A percentile compares a stretch with the other conserved stretches of the same genome.
Evolutionary conservation across 2,888 invertebrate genomes (phyloP).

Genomic region (Lampropteryx suffumata): DNA sequence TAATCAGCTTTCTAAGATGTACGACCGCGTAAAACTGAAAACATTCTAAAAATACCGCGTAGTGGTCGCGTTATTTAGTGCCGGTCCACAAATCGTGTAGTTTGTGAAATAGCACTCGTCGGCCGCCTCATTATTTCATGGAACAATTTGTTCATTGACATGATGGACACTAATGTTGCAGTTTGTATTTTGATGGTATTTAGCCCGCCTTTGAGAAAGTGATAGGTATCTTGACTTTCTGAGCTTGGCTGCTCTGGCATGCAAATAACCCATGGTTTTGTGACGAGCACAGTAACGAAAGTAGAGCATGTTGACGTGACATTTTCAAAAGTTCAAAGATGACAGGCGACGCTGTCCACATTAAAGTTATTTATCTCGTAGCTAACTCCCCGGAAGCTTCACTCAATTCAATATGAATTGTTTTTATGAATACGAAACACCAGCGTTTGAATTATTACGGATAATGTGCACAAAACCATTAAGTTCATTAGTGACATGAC

Average conservation of each 20-base stretch:
- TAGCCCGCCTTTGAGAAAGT: conserved; percentile 58
- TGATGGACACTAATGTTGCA: conserved; percentile 57
- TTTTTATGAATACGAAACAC: not conserved
- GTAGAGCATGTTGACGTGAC: conserved; percentile 17
- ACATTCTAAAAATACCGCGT: conserved; percentile 36
- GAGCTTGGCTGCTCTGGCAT: conserved; percentile 45
- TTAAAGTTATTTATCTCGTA: not conserved
- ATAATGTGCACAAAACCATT: conserved; percentile 25
- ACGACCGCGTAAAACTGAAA: conserved; percentile 25
- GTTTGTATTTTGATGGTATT: conserved; percentile 55
- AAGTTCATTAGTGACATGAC: conserved; percentile 34
- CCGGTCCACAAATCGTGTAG: conserved; percentile 35
- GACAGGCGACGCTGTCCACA: not conserved
- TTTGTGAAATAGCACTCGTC: conserved; percentile 43
- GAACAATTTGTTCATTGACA: conserved; percentile 63
- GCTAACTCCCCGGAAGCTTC: no score
- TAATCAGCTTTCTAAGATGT: conserved; percentile 29
- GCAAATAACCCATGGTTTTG: conserved; percentile 30
- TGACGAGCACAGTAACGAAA: conserved; percentile 19
- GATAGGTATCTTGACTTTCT: conserved; percentile 51
- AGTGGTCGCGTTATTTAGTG: conserved; percentile 39
- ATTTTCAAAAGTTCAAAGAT: conserved; percentile 15
- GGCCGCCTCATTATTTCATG: conserved; percentile 52
- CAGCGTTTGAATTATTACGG: not conserved
- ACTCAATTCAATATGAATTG: no score